These are phyloP conservation scores for Cryptosula pallasiana DNA, from an alignment of 2,888 invertebrate species.

Conservation along the genomic window DNA sequence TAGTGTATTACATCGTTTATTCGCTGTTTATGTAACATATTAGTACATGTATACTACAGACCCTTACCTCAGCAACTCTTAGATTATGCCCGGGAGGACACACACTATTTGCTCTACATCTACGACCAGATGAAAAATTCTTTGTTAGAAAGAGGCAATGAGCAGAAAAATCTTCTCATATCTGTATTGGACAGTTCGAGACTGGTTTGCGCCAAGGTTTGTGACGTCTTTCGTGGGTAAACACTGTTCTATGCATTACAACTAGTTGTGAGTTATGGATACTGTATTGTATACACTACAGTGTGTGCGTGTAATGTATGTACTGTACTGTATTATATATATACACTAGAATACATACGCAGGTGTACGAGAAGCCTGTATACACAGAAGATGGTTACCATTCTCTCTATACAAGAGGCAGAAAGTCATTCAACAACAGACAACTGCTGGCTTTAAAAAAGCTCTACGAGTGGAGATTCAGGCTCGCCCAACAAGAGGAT, in stretches of 20 bases:
- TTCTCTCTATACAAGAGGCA: conserved; percentile 71
- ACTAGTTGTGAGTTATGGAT: too few relatives aligned
- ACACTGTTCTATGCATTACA: too few relatives aligned
- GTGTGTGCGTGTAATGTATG: background rate
- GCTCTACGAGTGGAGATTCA: conserved; percentile 83
- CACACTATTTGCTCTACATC: conserved; percentile 86
- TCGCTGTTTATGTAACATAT: too few relatives aligned
- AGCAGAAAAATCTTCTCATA: conserved; percentile 62
- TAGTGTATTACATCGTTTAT: too few relatives aligned
- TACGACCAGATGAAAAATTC: conserved; percentile 74
- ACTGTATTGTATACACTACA: background rate
- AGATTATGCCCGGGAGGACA: conserved; percentile 84
- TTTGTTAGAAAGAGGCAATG: conserved; percentile 62
- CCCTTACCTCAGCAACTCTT: conserved; percentile 77
- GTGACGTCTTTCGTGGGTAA: too few relatives aligned
- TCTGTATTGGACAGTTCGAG: conserved; percentile 71
- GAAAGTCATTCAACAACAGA: conserved; percentile 74
- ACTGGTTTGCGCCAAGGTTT: conserved; percentile 68
- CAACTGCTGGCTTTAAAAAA: conserved; percentile 77
- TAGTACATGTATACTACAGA: conserved; percentile 51
- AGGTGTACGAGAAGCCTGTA: conserved; percentile 75
- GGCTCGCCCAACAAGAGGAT: conserved; percentile 75
- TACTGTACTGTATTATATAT: too few relatives aligned
- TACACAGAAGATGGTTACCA: conserved; percentile 67
- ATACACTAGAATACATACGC: too few relatives aligned